A percentile compares a stretch with the other conserved stretches of the same genome.
These are phyloP conservation scores for Isurus oxyrinchus DNA, from an alignment of 2,113 vertebrate genomes.

Conservation along the genomic window DNA sequence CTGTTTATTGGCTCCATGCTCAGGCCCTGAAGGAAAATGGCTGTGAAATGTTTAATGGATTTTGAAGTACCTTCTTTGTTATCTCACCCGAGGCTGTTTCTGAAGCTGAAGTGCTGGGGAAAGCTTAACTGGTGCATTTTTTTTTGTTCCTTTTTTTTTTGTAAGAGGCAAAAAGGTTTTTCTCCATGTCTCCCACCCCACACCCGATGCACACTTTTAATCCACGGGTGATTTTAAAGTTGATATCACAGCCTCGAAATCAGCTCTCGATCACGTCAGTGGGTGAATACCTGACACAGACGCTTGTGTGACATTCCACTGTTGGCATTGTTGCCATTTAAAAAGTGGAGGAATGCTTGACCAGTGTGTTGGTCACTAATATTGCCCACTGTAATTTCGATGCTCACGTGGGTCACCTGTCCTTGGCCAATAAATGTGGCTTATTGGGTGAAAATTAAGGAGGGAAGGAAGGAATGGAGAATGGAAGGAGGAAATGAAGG, in stretches of 20 bases:
- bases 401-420: background rate
- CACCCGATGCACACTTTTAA: background rate
- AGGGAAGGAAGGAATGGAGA: background rate
- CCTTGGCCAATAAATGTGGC: background rate
- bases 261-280: background rate
- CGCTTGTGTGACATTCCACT: background rate
- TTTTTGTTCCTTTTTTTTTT: background rate
- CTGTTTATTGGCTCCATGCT: slow-evolving; percentile 45
- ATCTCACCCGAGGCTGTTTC: slow-evolving; percentile 32
- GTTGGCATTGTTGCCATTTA: background rate
- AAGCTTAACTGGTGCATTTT: background rate
- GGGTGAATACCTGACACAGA: too few relatives aligned
- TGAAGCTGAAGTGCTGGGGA: background rate
- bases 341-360: background rate
- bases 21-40: slow-evolving; percentile 49
- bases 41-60: slow-evolving; percentile 39
- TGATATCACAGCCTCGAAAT: background rate
- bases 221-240: background rate
- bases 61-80: slow-evolving; percentile 37
- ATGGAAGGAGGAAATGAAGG: too few relatives aligned
- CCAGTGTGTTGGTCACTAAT: too few relatives aligned
- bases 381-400: background rate
- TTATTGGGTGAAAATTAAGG: background rate
- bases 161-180: background rate
- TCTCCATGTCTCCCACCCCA: background rate